Evolutionary conservation across 2,113 vertebrate genomes (phyloP), one percentile per base, ranked within the genome.

Genomic region (Pygoscelis adeliae): DNA sequence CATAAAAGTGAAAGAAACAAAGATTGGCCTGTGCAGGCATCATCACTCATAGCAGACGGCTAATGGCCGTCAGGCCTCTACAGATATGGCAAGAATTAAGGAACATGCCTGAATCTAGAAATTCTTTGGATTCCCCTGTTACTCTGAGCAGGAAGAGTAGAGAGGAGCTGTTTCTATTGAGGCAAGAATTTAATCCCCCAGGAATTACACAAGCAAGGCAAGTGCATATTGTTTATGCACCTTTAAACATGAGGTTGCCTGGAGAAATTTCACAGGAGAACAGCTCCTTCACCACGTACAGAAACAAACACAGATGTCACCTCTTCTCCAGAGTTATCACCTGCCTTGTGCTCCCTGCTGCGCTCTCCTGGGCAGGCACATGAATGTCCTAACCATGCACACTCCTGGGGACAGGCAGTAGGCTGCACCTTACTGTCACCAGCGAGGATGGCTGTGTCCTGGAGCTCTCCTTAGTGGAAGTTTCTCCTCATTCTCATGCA

Each of bases 371-470:
- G 40, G 61, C 89, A 76, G 59, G 42, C 49, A 58, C 53, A 36
- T 0, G 1, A 16, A 36, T 6, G 9, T 63, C 67, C 80, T 76
- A 63, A 20, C 12, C 49, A 63, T 0, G 4, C 11, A 15, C 1
- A 2, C 0, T 38, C 36, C 83, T 13, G 76, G 26, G 50, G 67
- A 71, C 3, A 58, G 49, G 63, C 71, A 88, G 69, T 1, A 1
- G n/a, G 52, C 83, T n/a, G 26, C 25, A 76, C 56, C 34, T 56
- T 15, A 9, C 52, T 76, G 52, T 15, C 30, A 62, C 21, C 84
- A 67, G n/a, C 3, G 1, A 71, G 56, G 63, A 55, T 20, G 30
- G 38, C 66, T 81, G 32, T 23, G 11, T 32, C 30, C 72, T 36
- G 11, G 19, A 72, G 59, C 16, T 63, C 26, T 83, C 34, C 63